Evolutionary conservation across 2,797 vertebrate species (phyloP).

Genomic region (Jordanella pulchra): DNA sequence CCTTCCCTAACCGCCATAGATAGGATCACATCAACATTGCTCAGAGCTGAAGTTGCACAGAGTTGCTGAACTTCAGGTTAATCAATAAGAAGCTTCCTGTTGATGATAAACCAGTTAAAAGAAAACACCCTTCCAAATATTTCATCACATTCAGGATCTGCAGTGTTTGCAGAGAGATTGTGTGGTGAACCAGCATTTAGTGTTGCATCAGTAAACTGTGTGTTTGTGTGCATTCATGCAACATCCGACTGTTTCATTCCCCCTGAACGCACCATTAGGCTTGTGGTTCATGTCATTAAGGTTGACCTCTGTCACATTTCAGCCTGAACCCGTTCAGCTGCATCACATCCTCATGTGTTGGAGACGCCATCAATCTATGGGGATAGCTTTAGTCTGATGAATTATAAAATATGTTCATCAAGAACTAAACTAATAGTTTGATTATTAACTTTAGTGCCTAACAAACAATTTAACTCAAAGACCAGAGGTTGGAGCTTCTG

Average conservation of each 20-base stretch:
- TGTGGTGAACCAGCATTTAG: constrained; percentile 22
- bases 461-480: no score
- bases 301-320: neutral
- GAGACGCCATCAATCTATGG: neutral
- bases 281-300: neutral
- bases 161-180: neutral
- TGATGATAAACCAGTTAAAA: neutral
- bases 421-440: no score
- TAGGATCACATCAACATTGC: no score
- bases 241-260: constrained; percentile 4
- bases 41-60: neutral
- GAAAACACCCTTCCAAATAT: neutral
- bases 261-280: constrained; percentile 20
- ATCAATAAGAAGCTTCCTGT: neutral
- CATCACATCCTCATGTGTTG: neutral
- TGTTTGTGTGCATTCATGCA: constrained; percentile 14
- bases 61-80: no score
- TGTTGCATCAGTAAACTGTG: constrained; percentile 36
- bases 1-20: neutral
- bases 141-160: neutral
- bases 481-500: no score
- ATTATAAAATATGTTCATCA: neutral
- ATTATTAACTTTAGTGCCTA: no score
- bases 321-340: neutral
- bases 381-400: neutral